Evolutionary conservation across 1,140 invertebrate genomes (phyloP).

Genomic region (Aethina tumida): DNA sequence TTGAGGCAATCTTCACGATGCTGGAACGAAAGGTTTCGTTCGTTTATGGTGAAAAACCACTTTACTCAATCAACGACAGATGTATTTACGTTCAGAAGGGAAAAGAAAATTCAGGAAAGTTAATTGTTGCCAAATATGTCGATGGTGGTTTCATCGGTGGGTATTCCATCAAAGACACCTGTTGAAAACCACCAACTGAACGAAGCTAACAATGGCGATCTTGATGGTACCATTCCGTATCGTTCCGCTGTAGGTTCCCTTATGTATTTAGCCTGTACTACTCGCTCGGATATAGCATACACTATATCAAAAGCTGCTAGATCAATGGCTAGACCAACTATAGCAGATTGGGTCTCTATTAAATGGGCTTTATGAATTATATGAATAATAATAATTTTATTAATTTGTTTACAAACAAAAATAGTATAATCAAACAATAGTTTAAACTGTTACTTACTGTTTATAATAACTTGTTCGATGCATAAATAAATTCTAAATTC

Average conservation of each 20-base stretch:
- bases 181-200: conserved; percentile 19
- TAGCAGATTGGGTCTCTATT: conserved; percentile 22
- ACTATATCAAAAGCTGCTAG: conserved; percentile 11
- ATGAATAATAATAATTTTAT: too few relatives aligned
- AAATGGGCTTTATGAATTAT: conserved; percentile 13
- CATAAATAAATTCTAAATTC: too few relatives aligned
- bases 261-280: too few relatives aligned
- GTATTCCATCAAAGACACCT: too few relatives aligned
- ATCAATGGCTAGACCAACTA: conserved; percentile 31
- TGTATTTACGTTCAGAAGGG: conserved; percentile 29
- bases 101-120: conserved; percentile 18
- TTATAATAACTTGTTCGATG: too few relatives aligned
- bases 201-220: too few relatives aligned
- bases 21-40: conserved; percentile 30
- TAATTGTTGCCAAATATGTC: conserved; percentile 37
- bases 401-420: too few relatives aligned
- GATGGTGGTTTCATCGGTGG: conserved; percentile 38
- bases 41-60: conserved; percentile 28
- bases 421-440: too few relatives aligned
- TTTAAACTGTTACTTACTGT: too few relatives aligned
- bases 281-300: too few relatives aligned
- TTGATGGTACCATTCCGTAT: too few relatives aligned
- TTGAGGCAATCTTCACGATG: too few relatives aligned
- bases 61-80: conserved; percentile 31
- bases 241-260: conserved; percentile 17